Percentiles rank a stretch among this genome's conserved stretches.
These are phyloP conservation scores for Pteria penguin DNA, from an alignment of 2,888 invertebrate genomes.

Conservation along the genomic window DNA sequence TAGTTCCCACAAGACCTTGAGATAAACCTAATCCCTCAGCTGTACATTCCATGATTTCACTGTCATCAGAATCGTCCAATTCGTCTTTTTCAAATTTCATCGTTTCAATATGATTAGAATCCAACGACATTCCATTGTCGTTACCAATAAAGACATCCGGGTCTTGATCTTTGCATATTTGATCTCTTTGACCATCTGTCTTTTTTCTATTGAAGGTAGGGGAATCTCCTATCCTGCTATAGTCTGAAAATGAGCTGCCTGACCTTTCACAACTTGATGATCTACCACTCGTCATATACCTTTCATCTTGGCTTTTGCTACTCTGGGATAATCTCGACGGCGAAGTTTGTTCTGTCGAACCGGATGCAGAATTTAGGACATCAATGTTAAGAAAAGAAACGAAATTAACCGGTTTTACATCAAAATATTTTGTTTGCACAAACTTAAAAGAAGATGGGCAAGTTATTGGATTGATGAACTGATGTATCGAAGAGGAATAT, in stretches of 20 bases:
- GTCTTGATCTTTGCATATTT: neutral
- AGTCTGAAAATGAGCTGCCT: neutral
- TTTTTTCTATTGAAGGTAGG: neutral
- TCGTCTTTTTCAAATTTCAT: neutral
- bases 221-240: no score
- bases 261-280: neutral
- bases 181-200: neutral
- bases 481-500: neutral
- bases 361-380: no score
- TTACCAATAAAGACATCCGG: neutral
- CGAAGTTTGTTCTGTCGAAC: neutral
- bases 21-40: constrained; percentile 70
- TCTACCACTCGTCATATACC: neutral
- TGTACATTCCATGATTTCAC: constrained; percentile 1
- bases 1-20: constrained; percentile 72
- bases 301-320: neutral
- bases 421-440: no score
- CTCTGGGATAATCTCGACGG: neutral
- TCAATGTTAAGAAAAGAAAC: neutral
- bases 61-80: neutral
- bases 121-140: neutral
- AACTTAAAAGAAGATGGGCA: neutral
- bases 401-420: neutral
- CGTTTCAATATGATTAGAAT: neutral
- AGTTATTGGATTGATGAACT: neutral